Conservation (phyloP, 2,113 vertebrate species). For the Dipodomys ordii region DNA sequence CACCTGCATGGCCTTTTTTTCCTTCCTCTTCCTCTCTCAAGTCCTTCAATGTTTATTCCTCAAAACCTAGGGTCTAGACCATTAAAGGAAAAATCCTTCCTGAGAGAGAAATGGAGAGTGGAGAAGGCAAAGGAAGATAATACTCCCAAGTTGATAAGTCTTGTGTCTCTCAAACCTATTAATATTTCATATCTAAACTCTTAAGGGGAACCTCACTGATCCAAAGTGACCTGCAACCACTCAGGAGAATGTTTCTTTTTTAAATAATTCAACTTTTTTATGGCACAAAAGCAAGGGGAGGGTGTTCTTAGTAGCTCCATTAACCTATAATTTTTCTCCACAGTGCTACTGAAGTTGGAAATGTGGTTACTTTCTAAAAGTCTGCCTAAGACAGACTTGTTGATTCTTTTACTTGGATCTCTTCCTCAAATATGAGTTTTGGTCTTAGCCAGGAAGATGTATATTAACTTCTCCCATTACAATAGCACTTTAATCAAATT, state of each 20-base stretch:
- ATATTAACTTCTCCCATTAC: not conserved
- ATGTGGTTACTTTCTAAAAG: conserved; percentile 64
- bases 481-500: not conserved
- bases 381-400: not conserved
- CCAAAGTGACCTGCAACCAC: conserved; percentile 87
- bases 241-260: conserved; percentile 86
- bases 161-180: conserved; percentile 74
- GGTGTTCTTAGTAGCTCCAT: conserved; percentile 73
- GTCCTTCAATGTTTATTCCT: not conserved
- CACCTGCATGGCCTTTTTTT: not conserved
- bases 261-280: conserved; percentile 87
- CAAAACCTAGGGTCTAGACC: not conserved
- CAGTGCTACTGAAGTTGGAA: conserved; percentile 58
- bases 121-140: conserved; percentile 17
- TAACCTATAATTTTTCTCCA: conserved; percentile 65
- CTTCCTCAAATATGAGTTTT: not conserved
- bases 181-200: conserved; percentile 88
- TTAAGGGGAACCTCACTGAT: conserved; percentile 87
- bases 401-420: conserved; percentile 15
- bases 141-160: conserved; percentile 57
- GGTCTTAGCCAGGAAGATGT: not conserved
- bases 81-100: conserved; percentile 36
- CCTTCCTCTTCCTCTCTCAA: not conserved
- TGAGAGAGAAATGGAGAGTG: not conserved
- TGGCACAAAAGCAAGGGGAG: conserved; percentile 72